Conservation (phyloP, 1,140 invertebrate species). For the Marisa cornuarietis region DNA sequence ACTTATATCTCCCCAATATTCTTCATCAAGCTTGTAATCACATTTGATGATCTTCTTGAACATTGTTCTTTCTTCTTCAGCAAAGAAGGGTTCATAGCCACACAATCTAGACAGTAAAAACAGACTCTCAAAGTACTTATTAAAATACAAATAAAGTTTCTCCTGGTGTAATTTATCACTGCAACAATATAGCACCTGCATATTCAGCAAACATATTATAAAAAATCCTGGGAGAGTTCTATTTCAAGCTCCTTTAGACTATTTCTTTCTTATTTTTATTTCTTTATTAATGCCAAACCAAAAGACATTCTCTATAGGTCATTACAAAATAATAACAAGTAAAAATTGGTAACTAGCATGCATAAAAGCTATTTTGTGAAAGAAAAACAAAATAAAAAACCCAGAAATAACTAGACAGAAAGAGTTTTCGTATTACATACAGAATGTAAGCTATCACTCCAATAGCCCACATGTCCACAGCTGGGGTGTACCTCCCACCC, state of each 20-base stretch:
- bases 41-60: slow-evolving; percentile 64
- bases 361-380: not conserved
- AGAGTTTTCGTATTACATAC: slow-evolving; percentile 56
- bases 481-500: slow-evolving; percentile 92
- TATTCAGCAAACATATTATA: too few relatives aligned
- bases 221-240: too few relatives aligned
- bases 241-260: too few relatives aligned
- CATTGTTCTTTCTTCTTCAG: slow-evolving; percentile 58
- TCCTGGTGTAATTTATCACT: too few relatives aligned
- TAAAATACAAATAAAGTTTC: not conserved
- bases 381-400: not conserved
- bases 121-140: not conserved
- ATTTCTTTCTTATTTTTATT: not conserved
- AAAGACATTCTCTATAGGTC: not conserved
- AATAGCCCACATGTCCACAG: slow-evolving; percentile 98
- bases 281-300: not conserved
- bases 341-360: too few relatives aligned
- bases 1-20: slow-evolving; percentile 69
- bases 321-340: not conserved
- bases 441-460: slow-evolving; percentile 73
- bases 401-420: not conserved
- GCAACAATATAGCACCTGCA: too few relatives aligned
- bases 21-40: slow-evolving; percentile 65
- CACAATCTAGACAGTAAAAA: slow-evolving; percentile 61
- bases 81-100: slow-evolving; percentile 69